These are phyloP conservation scores for Plagodis dolabraria DNA, from an alignment of 2,888 invertebrate genomes.

Conservation along the genomic window DNA sequence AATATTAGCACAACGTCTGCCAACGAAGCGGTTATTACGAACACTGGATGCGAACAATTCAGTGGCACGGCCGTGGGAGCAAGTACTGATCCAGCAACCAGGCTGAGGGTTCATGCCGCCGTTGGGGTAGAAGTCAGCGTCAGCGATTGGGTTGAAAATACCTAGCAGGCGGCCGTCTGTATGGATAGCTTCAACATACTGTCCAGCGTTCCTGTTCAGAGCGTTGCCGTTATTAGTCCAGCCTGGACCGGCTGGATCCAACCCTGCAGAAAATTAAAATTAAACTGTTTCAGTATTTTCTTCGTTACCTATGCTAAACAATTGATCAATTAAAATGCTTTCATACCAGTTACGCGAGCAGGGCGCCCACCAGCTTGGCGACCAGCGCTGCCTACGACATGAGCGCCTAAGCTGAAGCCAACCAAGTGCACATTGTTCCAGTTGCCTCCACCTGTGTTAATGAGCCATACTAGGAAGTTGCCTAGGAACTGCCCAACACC, in stretches of 20 bases:
- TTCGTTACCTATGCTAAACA: no score
- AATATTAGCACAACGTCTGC: slow-evolving; percentile 48
- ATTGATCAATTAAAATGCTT: no score
- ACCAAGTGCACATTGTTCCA: slow-evolving; percentile 71
- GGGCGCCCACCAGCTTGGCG: slow-evolving; percentile 48
- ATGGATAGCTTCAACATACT: slow-evolving; percentile 66
- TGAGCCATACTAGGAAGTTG: slow-evolving; percentile 68
- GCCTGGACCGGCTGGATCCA: slow-evolving; percentile 67
- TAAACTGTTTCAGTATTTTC: no score
- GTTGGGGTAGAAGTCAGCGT: slow-evolving; percentile 67
- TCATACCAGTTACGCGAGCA: slow-evolving; percentile 60
- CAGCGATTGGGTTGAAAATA: slow-evolving; percentile 48
- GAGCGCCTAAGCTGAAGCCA: slow-evolving; percentile 79
- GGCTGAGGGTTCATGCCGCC: slow-evolving; percentile 64
- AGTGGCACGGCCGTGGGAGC: slow-evolving; percentile 61
- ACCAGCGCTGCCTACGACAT: slow-evolving; percentile 69
- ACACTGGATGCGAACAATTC: slow-evolving; percentile 60
- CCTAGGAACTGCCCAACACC: slow-evolving; percentile 65
- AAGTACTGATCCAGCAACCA: slow-evolving; percentile 57
- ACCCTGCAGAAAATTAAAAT: slow-evolving; percentile 40
- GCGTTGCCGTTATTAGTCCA: slow-evolving; percentile 53
- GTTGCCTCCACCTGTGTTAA: slow-evolving; percentile 63
- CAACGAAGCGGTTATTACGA: slow-evolving; percentile 53
- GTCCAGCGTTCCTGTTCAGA: slow-evolving; percentile 47
- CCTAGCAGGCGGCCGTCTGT: slow-evolving; percentile 62